Evolutionary conservation across 2,888 invertebrate genomes (phyloP).

Genomic region (Daptonema setosum): DNA sequence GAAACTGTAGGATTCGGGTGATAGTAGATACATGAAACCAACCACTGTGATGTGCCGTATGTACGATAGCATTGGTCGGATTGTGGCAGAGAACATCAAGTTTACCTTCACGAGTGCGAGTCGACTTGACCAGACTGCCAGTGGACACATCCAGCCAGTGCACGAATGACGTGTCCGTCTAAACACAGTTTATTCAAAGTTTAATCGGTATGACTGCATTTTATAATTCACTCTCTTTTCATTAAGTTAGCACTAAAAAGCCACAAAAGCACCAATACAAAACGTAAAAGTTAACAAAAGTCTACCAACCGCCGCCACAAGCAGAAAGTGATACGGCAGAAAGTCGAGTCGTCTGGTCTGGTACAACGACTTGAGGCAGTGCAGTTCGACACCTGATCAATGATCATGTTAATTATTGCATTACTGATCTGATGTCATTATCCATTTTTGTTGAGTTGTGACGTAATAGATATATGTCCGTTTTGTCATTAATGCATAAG

Average conservation of each 20-base stretch:
- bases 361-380: conserved; percentile 68
- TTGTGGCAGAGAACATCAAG: conserved; percentile 69
- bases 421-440: neutral
- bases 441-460: too few species aligned
- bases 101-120: conserved; percentile 51
- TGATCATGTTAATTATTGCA: neutral
- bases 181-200: conserved; percentile 7
- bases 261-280: too few species aligned
- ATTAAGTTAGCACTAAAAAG: too few species aligned
- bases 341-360: conserved; percentile 55
- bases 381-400: conserved; percentile 60
- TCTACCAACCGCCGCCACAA: conserved; percentile 64
- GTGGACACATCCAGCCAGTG: conserved; percentile 83
- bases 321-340: conserved; percentile 82
- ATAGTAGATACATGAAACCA: too few species aligned
- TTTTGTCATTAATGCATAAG: neutral
- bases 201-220: too few species aligned
- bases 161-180: conserved; percentile 36
- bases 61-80: conserved; percentile 71
- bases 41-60: conserved; percentile 66
- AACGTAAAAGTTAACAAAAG: too few species aligned
- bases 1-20: too few species aligned
- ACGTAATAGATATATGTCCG: too few species aligned
- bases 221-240: too few species aligned
- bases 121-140: conserved; percentile 61